phyloP scores from a whole-genome alignment of 2,888 invertebrate genomes.

The Atethmia centrago region DNA sequence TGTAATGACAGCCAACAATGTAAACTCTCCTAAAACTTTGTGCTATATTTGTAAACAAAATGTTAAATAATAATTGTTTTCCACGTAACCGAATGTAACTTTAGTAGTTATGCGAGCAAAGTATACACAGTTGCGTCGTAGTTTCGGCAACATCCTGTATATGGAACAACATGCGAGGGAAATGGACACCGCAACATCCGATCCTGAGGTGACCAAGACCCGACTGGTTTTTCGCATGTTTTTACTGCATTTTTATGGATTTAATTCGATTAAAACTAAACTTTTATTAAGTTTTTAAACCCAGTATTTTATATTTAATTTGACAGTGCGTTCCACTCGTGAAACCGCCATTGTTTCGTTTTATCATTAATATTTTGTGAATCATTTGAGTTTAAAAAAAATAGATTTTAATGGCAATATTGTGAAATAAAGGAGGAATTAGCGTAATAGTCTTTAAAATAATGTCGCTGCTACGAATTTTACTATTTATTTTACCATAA shows the following conservation, averaged over 20 bases:
- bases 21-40: constrained; percentile 63
- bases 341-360: constrained; percentile 26
- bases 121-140: constrained; percentile 74
- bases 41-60: constrained; percentile 70
- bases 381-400: constrained; percentile 2
- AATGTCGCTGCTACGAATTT: constrained; percentile 9
- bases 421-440: constrained; percentile 7
- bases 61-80: constrained; percentile 77
- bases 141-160: constrained; percentile 89
- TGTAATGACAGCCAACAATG: constrained; percentile 59
- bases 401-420: constrained; percentile 11
- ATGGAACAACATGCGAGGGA: constrained; percentile 83
- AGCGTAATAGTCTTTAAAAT: constrained; percentile 22
- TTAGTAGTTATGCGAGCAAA: constrained; percentile 75
- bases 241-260: constrained; percentile 64
- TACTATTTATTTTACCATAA: constrained; percentile 13
- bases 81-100: constrained; percentile 75
- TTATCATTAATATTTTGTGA: constrained; percentile 2
- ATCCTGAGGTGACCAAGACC: constrained; percentile 65
- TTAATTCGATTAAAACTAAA: constrained; percentile 42
- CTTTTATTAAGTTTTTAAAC: constrained; percentile 12
- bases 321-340: constrained; percentile 48
- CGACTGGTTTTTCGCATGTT: constrained; percentile 58
- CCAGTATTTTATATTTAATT: constrained; percentile 41
- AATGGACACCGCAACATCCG: constrained; percentile 90